These are phyloP conservation scores for Dinocampus coccinellae DNA, from an alignment of 2,888 invertebrate genomes.

Conservation along the genomic window DNA sequence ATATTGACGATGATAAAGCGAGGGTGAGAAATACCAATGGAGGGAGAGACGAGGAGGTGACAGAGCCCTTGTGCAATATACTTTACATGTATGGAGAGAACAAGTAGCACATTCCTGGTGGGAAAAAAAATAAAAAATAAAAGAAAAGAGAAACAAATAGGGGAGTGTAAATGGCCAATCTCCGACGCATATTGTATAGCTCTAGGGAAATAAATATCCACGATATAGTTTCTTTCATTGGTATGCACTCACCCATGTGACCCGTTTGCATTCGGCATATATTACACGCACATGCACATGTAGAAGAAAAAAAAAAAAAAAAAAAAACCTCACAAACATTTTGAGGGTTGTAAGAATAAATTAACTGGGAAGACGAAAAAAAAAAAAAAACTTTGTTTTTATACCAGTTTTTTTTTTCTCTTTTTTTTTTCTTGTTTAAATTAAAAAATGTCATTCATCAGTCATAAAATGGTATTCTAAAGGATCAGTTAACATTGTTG, in stretches of 20 bases:
- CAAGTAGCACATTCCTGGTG: slow-evolving; percentile 4
- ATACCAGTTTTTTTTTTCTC: not conserved
- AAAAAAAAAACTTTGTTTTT: not conserved
- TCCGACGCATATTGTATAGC: slow-evolving; percentile 4
- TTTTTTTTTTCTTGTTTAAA: not conserved
- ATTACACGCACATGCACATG: not conserved
- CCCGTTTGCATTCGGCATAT: not conserved
- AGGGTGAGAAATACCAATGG: not conserved
- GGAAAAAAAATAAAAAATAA: too few relatives aligned
- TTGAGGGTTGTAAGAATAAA: not conserved
- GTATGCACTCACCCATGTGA: slow-evolving; percentile 14
- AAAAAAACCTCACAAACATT: not conserved
- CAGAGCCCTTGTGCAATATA: not conserved
- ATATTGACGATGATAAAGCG: not conserved
- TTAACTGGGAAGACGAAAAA: not conserved
- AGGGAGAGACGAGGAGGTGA: not conserved
- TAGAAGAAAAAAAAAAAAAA: not conserved
- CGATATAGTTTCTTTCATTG: slow-evolving; percentile 3
- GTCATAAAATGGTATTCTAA: not conserved
- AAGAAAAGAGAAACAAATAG: not conserved
- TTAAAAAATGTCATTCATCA: not conserved
- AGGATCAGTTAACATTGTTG: not conserved
- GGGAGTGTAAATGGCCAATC: slow-evolving; percentile 2
- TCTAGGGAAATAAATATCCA: slow-evolving; percentile 12
- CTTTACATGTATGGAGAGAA: not conserved